Evolutionary conservation across 2,113 vertebrate species (phyloP), one percentile per base, ranked within the genome.

Genomic region (Cyphomyrus plagiostoma): DNA sequence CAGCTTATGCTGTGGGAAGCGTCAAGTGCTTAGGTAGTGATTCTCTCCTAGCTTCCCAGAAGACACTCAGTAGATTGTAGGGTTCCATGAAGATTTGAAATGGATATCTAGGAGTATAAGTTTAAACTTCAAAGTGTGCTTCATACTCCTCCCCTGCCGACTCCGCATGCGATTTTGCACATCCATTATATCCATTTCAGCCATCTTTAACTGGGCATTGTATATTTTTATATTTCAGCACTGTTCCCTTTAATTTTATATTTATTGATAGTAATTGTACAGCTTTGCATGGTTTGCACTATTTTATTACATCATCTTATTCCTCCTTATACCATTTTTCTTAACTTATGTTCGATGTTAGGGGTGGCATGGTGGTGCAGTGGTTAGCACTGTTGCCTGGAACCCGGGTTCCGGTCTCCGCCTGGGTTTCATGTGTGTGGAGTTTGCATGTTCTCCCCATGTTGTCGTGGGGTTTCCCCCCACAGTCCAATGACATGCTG

Each of bases 1-100:
- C 98, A n/a, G 98, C 98, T 0, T 99, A 98, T 45, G 98, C 98
- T 91, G 96, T 99, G 88, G 98, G 98, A 88, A 97, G 95, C 9
- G 98, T 99, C 94, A 99, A 99, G 92, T 99, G 98, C 93, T 96
- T 99, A 97, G 98, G 98, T 99, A 97, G 77, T 6, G 89, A 91
- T 86, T 21, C 30, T 1, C 91, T 52, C 13, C 48, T 62, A 3
- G 19, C 15, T 5, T 53, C 17, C 23, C 19, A 46, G 35, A 80
- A 80, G 35, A 80, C 30, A 39, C 74, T 80, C 74, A 19, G 74
- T 7, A 39, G 74, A 80, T 35, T 74, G 11, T 35, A 35, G 26
- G 66, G 26, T 35, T 74, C 10, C 13, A 30, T 74, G 11, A 74
- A 74, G 3, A 26, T 13, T 74, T 15, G 3, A 9, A n/a, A 5